Evolutionary conservation across 1,140 invertebrate genomes (phyloP).

Genomic region (Galendromus occidentalis): DNA sequence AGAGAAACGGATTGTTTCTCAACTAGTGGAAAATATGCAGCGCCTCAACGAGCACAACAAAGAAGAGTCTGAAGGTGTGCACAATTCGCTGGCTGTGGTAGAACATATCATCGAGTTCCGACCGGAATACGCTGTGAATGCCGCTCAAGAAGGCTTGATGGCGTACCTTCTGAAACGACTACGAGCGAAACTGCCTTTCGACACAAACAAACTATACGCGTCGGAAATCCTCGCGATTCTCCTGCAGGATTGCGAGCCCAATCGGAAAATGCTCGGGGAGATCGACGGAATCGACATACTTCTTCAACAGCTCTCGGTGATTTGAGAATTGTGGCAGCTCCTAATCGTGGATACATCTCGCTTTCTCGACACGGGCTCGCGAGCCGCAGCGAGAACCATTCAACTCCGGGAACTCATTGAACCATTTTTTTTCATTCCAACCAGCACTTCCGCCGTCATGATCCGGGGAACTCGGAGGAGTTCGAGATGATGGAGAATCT

Average conservation of each 20-base stretch:
- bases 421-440: conserved; percentile 21
- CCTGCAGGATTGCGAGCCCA: conserved; percentile 56
- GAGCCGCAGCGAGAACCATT: not conserved
- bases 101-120: conserved; percentile 50
- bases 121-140: conserved; percentile 56
- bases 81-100: conserved; percentile 57
- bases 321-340: conserved; percentile 20
- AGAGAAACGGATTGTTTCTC: conserved; percentile 46
- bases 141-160: conserved; percentile 61
- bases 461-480: conserved; percentile 72
- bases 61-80: conserved; percentile 88
- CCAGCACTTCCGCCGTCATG: conserved; percentile 73
- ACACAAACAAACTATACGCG: conserved; percentile 84
- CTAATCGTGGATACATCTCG: not conserved
- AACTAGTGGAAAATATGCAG: conserved; percentile 15
- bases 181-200: conserved; percentile 66
- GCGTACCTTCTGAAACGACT: conserved; percentile 73
- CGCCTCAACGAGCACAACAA: conserved; percentile 69
- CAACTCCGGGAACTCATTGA: not conserved
- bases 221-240: conserved; percentile 91
- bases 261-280: conserved; percentile 57
- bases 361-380: not conserved
- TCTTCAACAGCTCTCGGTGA: conserved; percentile 76
- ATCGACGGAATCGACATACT: conserved; percentile 89
- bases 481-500: conserved; percentile 97